Conservation (phyloP, 1,140 invertebrate species). For the Drosophila eugracilis region DNA sequence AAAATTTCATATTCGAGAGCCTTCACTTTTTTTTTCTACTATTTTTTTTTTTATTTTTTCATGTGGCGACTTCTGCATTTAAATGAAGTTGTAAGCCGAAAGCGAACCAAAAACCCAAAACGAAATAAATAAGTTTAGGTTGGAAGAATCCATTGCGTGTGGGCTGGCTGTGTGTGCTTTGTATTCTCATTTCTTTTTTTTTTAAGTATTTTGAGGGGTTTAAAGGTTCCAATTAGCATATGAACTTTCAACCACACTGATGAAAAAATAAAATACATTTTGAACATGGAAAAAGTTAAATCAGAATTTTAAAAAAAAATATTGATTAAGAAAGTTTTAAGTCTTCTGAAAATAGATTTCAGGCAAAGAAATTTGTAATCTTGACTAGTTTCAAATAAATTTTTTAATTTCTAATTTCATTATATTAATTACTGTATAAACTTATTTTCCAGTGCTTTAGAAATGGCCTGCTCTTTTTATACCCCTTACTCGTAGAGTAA, state of each 20-base stretch:
- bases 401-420: neutral
- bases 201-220: slow-evolving; percentile 13
- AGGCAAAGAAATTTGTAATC: neutral
- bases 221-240: slow-evolving; percentile 35
- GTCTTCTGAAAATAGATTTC: too few relatives aligned
- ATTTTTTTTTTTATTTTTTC: slow-evolving; percentile 16
- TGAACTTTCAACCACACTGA: slow-evolving; percentile 38
- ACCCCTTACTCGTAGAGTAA: too few relatives aligned
- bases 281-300: too few relatives aligned
- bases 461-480: neutral
- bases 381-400: neutral
- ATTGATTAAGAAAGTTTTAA: neutral
- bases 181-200: slow-evolving; percentile 15
- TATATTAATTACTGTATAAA: neutral
- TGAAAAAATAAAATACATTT: neutral
- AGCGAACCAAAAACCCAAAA: slow-evolving; percentile 28
- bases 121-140: slow-evolving; percentile 44
- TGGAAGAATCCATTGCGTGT: slow-evolving; percentile 41
- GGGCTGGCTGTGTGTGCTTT: slow-evolving; percentile 17
- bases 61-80: slow-evolving; percentile 55
- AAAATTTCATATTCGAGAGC: slow-evolving; percentile 74
- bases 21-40: slow-evolving; percentile 47
- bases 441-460: neutral
- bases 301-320: neutral
- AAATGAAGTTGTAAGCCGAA: slow-evolving; percentile 66